A percentile compares a stretch with the other conserved stretches of the same genome.
Conservation (phyloP, 2,113 vertebrate species). For the Nansenia antarctica region DNA sequence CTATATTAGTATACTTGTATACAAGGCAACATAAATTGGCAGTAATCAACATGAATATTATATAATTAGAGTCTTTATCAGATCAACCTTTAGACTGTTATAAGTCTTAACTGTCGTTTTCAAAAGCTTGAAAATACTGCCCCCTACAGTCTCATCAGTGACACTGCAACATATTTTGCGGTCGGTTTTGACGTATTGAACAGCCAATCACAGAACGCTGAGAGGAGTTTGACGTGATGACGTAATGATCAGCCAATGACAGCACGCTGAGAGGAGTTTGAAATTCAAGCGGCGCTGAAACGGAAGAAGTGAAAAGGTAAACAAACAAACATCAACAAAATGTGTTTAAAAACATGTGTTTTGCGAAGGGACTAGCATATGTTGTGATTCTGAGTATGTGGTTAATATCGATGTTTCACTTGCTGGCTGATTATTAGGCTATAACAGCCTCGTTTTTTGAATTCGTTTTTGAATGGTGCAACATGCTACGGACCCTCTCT, state of each 20-base stretch:
- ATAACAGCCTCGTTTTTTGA: no score
- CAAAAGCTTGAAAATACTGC: neutral
- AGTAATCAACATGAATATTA: no score
- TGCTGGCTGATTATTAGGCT: neutral
- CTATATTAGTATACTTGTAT: no score
- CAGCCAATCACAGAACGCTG: conserved; percentile 59
- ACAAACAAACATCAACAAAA: conserved; percentile 54
- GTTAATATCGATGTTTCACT: neutral
- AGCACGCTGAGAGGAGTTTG: conserved; percentile 49
- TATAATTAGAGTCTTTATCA: no score
- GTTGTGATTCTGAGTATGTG: no score
- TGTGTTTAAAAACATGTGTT: neutral
- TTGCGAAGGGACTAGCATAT: neutral
- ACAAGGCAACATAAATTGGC: no score
- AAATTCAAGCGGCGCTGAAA: conserved; percentile 73
- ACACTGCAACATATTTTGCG: neutral
- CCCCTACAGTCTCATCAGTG: conserved; percentile 16
- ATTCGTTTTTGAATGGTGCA: no score
- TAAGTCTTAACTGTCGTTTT: no score
- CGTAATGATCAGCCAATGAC: conserved; percentile 64
- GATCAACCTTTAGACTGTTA: no score
- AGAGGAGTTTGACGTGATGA: conserved; percentile 51
- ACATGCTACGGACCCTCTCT: no score
- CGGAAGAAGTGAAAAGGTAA: conserved; percentile 55
- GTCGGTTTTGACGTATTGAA: conserved; percentile 40